A percentile compares a stretch with the other conserved stretches of the same genome.
phyloP scores from a whole-genome alignment of 2,797 vertebrate genomes.

The Pseudotriccus pelzelni region DNA sequence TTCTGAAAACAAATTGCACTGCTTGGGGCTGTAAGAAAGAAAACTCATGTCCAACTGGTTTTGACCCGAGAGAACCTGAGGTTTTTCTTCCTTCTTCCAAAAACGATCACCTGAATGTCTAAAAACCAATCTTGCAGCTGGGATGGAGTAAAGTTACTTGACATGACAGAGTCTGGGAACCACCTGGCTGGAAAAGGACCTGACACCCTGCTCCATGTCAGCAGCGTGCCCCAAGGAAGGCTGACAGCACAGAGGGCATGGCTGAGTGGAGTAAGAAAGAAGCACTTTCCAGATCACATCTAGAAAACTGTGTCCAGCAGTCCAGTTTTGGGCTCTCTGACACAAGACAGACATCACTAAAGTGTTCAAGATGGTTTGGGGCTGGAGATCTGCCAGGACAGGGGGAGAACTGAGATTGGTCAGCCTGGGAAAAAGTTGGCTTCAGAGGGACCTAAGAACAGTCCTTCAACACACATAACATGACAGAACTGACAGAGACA shows the following conservation, averaged over 20 bases:
- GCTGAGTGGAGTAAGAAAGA: background rate
- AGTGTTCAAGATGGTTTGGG: background rate
- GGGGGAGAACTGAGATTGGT: background rate
- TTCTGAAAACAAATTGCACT: background rate
- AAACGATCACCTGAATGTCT: background rate
- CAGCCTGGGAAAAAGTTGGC: background rate
- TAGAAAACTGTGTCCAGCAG: rapidly evolving
- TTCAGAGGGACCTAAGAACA: background rate
- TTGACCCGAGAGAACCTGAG: background rate
- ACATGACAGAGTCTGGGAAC: background rate
- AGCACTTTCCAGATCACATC: background rate
- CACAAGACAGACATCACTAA: background rate
- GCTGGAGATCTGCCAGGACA: background rate
- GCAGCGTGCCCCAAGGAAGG: background rate
- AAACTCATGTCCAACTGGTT: background rate
- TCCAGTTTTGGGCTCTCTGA: background rate
- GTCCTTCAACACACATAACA: rapidly evolving
- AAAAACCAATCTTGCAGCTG: background rate
- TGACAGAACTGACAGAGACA: background rate
- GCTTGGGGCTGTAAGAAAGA: background rate
- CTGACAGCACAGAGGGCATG: rapidly evolving
- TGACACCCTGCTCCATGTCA: background rate
- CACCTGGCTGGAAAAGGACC: background rate
- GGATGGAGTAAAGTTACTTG: background rate
- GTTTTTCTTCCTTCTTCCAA: background rate